Percentiles rank a stretch among this genome's conserved stretches.
These are phyloP conservation scores for Peromyscus californicus DNA, from an alignment of 2,113 vertebrate species.

Conservation along the genomic window DNA sequence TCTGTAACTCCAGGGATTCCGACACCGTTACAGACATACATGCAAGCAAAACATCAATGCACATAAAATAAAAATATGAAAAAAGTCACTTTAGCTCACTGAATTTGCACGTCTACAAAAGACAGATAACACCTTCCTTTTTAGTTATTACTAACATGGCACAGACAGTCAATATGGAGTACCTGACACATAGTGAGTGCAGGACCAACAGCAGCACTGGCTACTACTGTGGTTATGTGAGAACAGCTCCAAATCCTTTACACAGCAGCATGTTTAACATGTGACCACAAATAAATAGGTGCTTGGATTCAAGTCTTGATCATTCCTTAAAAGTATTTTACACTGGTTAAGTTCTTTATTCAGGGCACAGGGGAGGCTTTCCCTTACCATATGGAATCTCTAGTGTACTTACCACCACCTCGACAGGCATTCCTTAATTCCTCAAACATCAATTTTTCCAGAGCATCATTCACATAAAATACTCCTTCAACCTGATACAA, in stretches of 20 bases:
- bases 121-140: neutral
- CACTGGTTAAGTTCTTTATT: neutral
- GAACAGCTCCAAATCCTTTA: neutral
- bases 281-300: neutral
- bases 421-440: conserved; percentile 96
- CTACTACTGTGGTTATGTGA: neutral
- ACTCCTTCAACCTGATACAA: conserved; percentile 94
- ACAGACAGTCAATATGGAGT: neutral
- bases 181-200: neutral
- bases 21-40: too few relatives aligned
- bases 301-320: conserved; percentile 11
- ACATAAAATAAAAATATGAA: too few relatives aligned
- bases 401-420: conserved; percentile 92
- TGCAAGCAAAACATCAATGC: too few relatives aligned
- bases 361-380: neutral
- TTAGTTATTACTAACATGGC: conserved; percentile 1
- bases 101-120: conserved; percentile 31
- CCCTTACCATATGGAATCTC: neutral
- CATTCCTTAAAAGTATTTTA: neutral
- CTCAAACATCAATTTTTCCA: conserved; percentile 99
- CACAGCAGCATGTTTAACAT: neutral
- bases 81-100: neutral
- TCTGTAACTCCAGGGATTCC: too few relatives aligned
- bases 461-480: conserved; percentile 97
- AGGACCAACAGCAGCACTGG: neutral